Evolutionary conservation across 2,888 invertebrate genomes (phyloP).

Genomic region (Amphipyra berbera): DNA sequence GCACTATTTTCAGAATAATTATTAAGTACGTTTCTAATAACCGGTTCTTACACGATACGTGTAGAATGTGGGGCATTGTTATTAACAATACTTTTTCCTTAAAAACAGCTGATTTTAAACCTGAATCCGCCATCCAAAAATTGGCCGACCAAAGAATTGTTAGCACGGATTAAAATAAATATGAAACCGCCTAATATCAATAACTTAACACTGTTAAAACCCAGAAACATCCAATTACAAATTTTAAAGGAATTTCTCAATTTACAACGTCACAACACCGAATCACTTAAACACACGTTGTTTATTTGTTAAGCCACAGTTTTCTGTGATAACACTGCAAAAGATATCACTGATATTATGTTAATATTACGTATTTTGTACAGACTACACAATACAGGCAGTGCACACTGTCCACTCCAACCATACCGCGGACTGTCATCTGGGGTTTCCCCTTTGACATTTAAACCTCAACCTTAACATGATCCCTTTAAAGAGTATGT

Average conservation of each 20-base stretch:
- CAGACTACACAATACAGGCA: conserved; percentile 48
- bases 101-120: neutral
- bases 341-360: conserved; percentile 41
- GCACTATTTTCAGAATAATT: conserved; percentile 2
- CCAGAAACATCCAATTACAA: conserved; percentile 21
- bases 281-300: conserved; percentile 49
- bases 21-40: neutral
- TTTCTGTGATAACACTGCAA: conserved; percentile 47
- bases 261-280: conserved; percentile 30
- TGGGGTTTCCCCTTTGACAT: conserved; percentile 58
- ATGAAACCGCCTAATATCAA: conserved; percentile 15
- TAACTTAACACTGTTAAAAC: conserved; percentile 38
- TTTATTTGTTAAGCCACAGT: conserved; percentile 15
- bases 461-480: conserved; percentile 24
- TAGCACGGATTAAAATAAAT: conserved; percentile 14
- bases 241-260: conserved; percentile 30
- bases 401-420: conserved; percentile 78
- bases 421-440: conserved; percentile 79
- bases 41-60: neutral
- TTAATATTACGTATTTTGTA: conserved; percentile 56
- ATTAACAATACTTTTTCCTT: neutral
- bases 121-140: neutral
- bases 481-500: conserved; percentile 50
- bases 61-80: neutral
- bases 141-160: neutral